Percentiles rank a stretch among this genome's conserved stretches.
Conservation (phyloP, 1,140 invertebrate species). For the Orchestia grillus region DNA sequence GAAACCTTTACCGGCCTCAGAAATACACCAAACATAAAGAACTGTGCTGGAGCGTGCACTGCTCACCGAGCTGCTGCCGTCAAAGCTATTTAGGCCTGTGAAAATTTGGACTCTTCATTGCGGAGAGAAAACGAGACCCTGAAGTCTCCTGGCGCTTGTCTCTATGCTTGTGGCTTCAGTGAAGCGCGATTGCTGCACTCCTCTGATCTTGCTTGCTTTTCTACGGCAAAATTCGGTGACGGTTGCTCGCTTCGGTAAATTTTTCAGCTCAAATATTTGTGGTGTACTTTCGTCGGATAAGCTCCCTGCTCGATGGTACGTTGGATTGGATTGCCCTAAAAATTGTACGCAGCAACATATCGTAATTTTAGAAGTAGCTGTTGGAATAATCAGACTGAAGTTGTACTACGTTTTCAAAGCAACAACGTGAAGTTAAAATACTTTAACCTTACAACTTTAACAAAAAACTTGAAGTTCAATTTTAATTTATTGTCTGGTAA, state of each 20-base stretch:
- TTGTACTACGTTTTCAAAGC: neutral
- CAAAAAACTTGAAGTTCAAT: neutral
- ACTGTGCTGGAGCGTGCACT: neutral
- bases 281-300: neutral
- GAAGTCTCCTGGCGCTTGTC: neutral
- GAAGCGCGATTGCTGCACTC: neutral
- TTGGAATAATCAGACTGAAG: too few species aligned
- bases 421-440: neutral
- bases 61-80: neutral
- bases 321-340: neutral
- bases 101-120: neutral
- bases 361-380: neutral
- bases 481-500: neutral
- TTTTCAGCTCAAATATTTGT: neutral
- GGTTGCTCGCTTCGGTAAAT: neutral
- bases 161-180: neutral
- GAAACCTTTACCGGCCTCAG: neutral
- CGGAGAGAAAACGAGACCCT: neutral
- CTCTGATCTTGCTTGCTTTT: neutral
- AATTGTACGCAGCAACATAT: neutral
- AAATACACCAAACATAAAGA: neutral
- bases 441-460: too few species aligned
- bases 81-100: neutral
- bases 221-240: neutral
- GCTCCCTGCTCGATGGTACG: neutral